Conservation (phyloP, 2,797 vertebrate genomes). For the Mico argentatus region DNA sequence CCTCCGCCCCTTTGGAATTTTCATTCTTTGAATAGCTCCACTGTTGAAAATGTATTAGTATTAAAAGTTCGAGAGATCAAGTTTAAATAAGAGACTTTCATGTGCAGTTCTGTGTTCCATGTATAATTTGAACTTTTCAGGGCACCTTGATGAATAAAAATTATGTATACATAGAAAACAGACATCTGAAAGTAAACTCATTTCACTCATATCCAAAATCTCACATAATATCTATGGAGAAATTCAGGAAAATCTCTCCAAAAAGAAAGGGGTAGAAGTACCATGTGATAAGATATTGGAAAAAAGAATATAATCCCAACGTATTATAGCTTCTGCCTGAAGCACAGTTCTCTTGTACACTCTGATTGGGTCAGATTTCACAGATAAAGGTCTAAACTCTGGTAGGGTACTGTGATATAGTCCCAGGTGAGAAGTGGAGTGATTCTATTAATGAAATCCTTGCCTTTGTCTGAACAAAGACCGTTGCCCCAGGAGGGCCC, state of each 20-base stretch:
- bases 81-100: neutral
- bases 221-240: neutral
- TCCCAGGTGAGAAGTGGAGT: neutral
- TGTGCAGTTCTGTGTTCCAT: neutral
- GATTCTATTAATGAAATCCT: slow-evolving; percentile 57
- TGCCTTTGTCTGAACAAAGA: slow-evolving; percentile 65
- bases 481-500: slow-evolving; percentile 3
- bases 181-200: slow-evolving; percentile 1
- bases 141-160: neutral
- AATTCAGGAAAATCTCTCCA: neutral
- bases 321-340: slow-evolving; percentile 60
- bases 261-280: neutral
- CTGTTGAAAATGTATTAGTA: neutral
- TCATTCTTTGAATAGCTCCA: neutral
- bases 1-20: neutral
- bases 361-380: slow-evolving; percentile 56
- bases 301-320: neutral
- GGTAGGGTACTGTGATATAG: neutral
- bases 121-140: neutral
- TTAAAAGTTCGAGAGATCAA: neutral
- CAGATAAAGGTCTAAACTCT: slow-evolving; percentile 34
- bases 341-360: slow-evolving; percentile 42
- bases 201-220: neutral
- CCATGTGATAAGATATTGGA: slow-evolving; percentile 10
- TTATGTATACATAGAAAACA: slow-evolving; percentile 10